phyloP scores from a whole-genome alignment of 2,113 vertebrate species.

The Nannobrachium achirus region DNA sequence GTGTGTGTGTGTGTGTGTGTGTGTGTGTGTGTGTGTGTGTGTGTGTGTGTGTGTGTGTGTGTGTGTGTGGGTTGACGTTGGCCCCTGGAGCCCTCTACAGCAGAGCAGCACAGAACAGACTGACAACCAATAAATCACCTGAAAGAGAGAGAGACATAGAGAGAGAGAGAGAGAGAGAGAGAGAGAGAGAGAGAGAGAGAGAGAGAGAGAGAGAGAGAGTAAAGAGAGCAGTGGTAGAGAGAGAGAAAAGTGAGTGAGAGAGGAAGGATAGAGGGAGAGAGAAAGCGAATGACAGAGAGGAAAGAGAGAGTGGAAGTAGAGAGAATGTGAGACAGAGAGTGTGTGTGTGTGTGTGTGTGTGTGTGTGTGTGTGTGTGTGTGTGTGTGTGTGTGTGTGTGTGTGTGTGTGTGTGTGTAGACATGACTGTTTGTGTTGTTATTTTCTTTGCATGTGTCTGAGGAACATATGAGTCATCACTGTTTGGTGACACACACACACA shows the following conservation, averaged over 20 bases:
- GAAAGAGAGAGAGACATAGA: neutral
- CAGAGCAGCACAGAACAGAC: constrained; percentile 54
- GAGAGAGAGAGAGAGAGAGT: neutral
- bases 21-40: too few species aligned
- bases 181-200: constrained; percentile 8
- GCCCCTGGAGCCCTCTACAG: constrained; percentile 56
- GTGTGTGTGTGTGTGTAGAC: constrained; percentile 10
- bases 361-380: neutral
- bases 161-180: neutral
- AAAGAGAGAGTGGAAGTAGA: neutral
- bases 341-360: constrained; percentile 12
- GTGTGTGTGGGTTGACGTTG: constrained; percentile 46
- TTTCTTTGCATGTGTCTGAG: neutral
- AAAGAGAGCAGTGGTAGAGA: neutral
- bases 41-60: too few species aligned
- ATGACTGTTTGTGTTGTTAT: constrained; percentile 3
- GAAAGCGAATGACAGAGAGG: neutral
- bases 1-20: too few species aligned
- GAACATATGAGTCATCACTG: constrained; percentile 25
- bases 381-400: neutral
- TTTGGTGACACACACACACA: neutral
- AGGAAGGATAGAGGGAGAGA: neutral
- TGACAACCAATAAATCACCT: constrained; percentile 79
- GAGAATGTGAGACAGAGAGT: neutral
- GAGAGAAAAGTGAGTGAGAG: neutral